phyloP scores from a whole-genome alignment of 2,113 vertebrate species.

The Serinus canaria region DNA sequence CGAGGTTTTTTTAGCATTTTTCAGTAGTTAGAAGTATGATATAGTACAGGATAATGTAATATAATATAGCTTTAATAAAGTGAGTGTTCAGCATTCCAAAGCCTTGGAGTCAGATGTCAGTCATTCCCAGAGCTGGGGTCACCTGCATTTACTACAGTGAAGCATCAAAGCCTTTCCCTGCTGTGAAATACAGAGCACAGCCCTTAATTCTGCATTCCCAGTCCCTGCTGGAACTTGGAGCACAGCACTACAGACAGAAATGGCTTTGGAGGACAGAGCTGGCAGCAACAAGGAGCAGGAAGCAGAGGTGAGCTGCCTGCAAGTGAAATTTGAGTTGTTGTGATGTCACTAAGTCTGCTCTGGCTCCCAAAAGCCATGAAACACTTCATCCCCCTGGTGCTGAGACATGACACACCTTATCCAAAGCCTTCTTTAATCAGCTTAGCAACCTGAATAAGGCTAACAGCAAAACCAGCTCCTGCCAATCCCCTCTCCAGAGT shows the following conservation, averaged over 20 bases:
- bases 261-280: not conserved
- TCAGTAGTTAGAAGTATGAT: no score
- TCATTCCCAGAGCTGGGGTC: no score
- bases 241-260: not conserved
- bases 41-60: no score
- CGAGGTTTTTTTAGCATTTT: no score
- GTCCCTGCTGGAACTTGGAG: not conserved
- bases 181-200: not conserved
- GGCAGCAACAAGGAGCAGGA: not conserved
- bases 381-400: constrained; percentile 1
- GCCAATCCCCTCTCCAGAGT: not conserved
- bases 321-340: not conserved
- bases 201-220: not conserved
- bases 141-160: no score
- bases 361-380: constrained; percentile 13
- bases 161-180: not conserved
- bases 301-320: not conserved
- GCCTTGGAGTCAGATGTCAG: no score
- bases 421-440: constrained; percentile 30
- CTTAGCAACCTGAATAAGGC: not conserved
- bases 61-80: no score
- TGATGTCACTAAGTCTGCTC: not conserved
- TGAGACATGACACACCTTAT: constrained; percentile 45
- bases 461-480: constrained; percentile 18
- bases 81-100: no score